Evolutionary conservation across 2,113 vertebrate species (phyloP).

Genomic region (Ascaphus truei): DNA sequence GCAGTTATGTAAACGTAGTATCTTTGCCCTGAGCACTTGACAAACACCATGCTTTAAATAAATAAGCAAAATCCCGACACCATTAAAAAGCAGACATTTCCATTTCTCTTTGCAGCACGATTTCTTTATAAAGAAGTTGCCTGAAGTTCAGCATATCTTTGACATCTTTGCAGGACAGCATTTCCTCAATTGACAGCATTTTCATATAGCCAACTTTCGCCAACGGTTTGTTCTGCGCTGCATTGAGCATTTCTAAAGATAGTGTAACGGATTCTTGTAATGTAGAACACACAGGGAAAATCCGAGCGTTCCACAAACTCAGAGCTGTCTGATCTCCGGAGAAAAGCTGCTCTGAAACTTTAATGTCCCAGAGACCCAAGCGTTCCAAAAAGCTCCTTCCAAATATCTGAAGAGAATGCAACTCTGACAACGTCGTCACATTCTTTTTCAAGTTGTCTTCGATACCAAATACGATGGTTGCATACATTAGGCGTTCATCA

Average conservation of each 20-base stretch:
- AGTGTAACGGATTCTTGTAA: slow-evolving; percentile 60
- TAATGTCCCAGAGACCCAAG: slow-evolving; percentile 67
- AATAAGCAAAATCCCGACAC: background rate
- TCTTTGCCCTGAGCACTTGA: background rate
- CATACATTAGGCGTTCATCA: slow-evolving; percentile 49
- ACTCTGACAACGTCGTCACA: slow-evolving; percentile 51
- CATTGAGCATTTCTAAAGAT: slow-evolving; percentile 72
- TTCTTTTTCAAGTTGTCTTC: slow-evolving; percentile 73
- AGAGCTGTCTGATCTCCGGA: slow-evolving; percentile 49
- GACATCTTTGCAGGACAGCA: slow-evolving; percentile 75
- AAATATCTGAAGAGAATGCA: slow-evolving; percentile 59
- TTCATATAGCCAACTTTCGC: slow-evolving; percentile 45
- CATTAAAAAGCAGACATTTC: slow-evolving; percentile 37
- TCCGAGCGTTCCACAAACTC: slow-evolving; percentile 80
- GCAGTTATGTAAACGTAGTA: background rate
- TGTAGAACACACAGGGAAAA: slow-evolving; percentile 78
- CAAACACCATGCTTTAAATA: background rate
- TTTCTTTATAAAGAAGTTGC: slow-evolving; percentile 66
- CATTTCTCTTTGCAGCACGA: slow-evolving; percentile 46
- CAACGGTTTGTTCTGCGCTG: slow-evolving; percentile 46
- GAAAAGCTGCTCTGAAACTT: slow-evolving; percentile 62
- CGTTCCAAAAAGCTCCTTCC: slow-evolving; percentile 63
- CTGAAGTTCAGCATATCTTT: slow-evolving; percentile 80
- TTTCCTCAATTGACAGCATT: slow-evolving; percentile 79
- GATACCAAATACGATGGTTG: slow-evolving; percentile 72